Conservation (phyloP, 2,888 invertebrate species). For the Erebia epiphron region DNA sequence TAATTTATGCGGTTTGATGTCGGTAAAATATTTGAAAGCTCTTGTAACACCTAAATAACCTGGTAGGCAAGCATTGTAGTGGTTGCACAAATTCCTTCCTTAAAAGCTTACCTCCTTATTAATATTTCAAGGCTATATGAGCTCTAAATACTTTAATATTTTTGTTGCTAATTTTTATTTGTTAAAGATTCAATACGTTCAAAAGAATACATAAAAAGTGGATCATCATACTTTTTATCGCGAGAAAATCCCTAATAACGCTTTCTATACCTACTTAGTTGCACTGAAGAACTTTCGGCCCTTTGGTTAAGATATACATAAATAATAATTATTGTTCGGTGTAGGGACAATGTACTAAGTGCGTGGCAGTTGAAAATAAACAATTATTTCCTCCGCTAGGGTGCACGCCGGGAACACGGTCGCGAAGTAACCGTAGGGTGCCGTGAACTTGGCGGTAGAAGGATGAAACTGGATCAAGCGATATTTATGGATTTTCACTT, state of each 20-base stretch:
- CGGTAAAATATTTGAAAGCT: constrained; percentile 12
- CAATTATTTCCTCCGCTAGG: constrained; percentile 75
- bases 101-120: neutral
- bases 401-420: constrained; percentile 54
- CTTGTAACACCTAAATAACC: neutral
- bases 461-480: constrained; percentile 45
- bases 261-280: neutral
- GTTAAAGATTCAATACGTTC: too few species aligned
- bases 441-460: constrained; percentile 41
- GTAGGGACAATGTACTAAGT: constrained; percentile 34
- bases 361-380: constrained; percentile 77
- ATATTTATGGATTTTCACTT: neutral
- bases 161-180: too few species aligned
- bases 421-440: constrained; percentile 65
- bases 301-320: neutral
- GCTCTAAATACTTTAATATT: too few species aligned
- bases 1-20: constrained; percentile 27
- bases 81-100: neutral
- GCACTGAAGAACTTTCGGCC: neutral
- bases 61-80: neutral
- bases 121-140: too few species aligned
- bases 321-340: constrained; percentile 15
- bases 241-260: too few species aligned
- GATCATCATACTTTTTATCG: too few species aligned
- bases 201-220: too few species aligned